Percentiles rank a stretch among this genome's conserved stretches.
These are phyloP conservation scores for Cosmia trapezina DNA, from an alignment of 2,888 invertebrate genomes.

Conservation along the genomic window DNA sequence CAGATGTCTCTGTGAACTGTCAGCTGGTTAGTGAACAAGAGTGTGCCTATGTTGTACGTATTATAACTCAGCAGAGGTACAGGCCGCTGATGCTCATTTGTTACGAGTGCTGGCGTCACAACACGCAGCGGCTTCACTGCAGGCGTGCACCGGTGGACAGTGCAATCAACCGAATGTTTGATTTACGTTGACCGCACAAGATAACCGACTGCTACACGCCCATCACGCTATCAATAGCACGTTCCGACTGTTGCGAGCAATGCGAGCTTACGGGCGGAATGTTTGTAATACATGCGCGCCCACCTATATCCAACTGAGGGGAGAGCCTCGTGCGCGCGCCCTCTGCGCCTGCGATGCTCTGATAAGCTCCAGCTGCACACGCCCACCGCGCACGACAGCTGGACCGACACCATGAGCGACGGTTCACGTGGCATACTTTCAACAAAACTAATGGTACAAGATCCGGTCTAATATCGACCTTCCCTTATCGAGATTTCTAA, in stretches of 20 bases:
- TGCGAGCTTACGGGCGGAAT: background rate
- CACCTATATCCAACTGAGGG: background rate
- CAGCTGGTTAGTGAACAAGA: too few species aligned
- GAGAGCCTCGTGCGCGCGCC: background rate
- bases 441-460: background rate
- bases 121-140: background rate
- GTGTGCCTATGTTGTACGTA: too few species aligned
- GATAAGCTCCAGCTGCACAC: constrained; percentile 16
- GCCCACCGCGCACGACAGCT: constrained; percentile 1
- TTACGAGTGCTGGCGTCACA: too few species aligned
- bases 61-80: too few species aligned
- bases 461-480: background rate
- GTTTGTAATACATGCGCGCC: constrained; percentile 29
- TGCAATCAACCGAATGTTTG: background rate
- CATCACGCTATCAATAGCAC: constrained; percentile 16
- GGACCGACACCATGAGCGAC: background rate
- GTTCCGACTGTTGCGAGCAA: too few species aligned
- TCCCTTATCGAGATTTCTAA: background rate
- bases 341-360: background rate
- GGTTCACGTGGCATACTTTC: background rate
- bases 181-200: background rate
- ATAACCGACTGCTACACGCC: constrained; percentile 4
- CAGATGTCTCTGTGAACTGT: too few species aligned
- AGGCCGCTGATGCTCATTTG: too few species aligned
- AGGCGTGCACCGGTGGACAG: background rate